A percentile compares a stretch with the other conserved stretches of the same genome.
phyloP scores from a whole-genome alignment of 2,888 invertebrate genomes.

The Dioctria rufipes region DNA sequence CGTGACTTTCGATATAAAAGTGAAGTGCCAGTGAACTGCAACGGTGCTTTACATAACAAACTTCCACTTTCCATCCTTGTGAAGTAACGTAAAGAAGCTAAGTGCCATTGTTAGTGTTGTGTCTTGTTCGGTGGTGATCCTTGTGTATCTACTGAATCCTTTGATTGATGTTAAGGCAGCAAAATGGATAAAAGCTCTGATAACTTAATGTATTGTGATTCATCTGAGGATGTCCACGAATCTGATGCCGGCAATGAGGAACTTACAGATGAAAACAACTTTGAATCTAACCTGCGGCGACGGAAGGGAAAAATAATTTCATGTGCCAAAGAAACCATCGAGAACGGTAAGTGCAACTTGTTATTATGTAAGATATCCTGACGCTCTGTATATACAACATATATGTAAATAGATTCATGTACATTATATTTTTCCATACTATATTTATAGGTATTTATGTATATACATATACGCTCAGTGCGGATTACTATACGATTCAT shows the following conservation, averaged over 20 bases:
- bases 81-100: slow-evolving; percentile 11
- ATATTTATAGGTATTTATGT: too few relatives aligned
- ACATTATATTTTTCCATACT: too few relatives aligned
- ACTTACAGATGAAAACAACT: slow-evolving; percentile 68
- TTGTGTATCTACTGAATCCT: background rate
- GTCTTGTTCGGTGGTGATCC: slow-evolving; percentile 8
- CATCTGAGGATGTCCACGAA: slow-evolving; percentile 68
- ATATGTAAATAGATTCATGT: too few relatives aligned
- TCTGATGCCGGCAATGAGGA: slow-evolving; percentile 66
- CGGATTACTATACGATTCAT: slow-evolving; percentile 11
- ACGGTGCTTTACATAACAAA: slow-evolving; percentile 50
- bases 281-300: slow-evolving; percentile 70
- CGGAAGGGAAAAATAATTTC: slow-evolving; percentile 72
- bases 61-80: background rate
- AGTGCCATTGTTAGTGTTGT: slow-evolving; percentile 34
- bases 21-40: slow-evolving; percentile 36
- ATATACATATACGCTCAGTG: too few relatives aligned
- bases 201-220: slow-evolving; percentile 64
- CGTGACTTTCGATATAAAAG: too few relatives aligned
- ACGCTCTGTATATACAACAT: background rate
- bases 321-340: slow-evolving; percentile 72
- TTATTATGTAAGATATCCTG: slow-evolving; percentile 11
- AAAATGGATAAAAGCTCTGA: slow-evolving; percentile 69
- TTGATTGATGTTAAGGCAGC: slow-evolving; percentile 22
- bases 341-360: slow-evolving; percentile 66